Evolutionary conservation across 2,888 invertebrate genomes (phyloP).

Genomic region (Euphydryas editha): DNA sequence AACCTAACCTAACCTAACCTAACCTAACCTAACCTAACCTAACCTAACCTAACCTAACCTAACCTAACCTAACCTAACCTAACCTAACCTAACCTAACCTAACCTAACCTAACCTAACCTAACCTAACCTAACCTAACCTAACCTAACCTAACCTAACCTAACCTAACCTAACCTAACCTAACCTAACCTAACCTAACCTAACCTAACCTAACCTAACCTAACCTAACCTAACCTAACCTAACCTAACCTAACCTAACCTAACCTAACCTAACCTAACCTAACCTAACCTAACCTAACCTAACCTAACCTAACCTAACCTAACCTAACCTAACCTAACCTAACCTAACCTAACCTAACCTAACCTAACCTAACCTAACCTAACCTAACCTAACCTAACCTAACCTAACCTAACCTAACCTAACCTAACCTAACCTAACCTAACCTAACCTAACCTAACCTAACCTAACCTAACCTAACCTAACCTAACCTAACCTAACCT

Average conservation of each 20-base stretch:
- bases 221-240: constrained; percentile 24
- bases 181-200: constrained; percentile 33
- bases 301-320: constrained; percentile 35
- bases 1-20: constrained; percentile 43
- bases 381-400: constrained; percentile 37
- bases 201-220: constrained; percentile 44
- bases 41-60: constrained; percentile 41
- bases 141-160: constrained; percentile 43
- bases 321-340: constrained; percentile 28
- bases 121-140: constrained; percentile 32
- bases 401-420: constrained; percentile 41
- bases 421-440: constrained; percentile 9
- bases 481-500: constrained; percentile 1
- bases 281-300: constrained; percentile 41
- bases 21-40: constrained; percentile 36
- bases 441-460: too few species aligned
- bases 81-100: constrained; percentile 29
- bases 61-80: constrained; percentile 37
- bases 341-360: constrained; percentile 27
- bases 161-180: constrained; percentile 31
- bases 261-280: constrained; percentile 40
- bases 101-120: constrained; percentile 31
- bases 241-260: constrained; percentile 39
- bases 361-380: constrained; percentile 22
- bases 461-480: too few species aligned